A percentile compares a stretch with the other conserved stretches of the same genome.
phyloP scores from a whole-genome alignment of 2,113 vertebrate species.

The Dipodomys spectabilis region DNA sequence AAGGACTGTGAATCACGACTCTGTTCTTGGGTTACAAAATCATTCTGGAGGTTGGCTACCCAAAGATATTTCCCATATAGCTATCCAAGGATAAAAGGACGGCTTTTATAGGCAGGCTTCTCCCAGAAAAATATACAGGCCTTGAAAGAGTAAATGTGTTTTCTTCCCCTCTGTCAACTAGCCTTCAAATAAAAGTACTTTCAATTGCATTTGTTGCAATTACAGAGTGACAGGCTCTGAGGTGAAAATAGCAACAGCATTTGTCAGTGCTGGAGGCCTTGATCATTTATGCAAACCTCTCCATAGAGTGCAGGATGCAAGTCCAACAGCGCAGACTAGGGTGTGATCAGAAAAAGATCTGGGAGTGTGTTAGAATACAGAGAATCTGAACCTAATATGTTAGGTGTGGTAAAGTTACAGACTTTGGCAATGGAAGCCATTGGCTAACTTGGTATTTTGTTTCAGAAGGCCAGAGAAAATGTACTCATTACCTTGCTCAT shows the following conservation, averaged over 20 bases:
- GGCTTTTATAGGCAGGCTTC: constrained; percentile 61
- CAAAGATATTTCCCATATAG: constrained; percentile 62
- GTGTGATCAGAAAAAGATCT: constrained; percentile 22
- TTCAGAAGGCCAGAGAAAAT: constrained; percentile 32
- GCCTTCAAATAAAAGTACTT: constrained; percentile 74
- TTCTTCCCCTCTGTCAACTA: constrained; percentile 66
- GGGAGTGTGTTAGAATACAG: constrained; percentile 19
- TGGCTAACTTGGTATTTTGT: background rate
- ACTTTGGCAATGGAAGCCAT: background rate
- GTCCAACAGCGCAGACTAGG: background rate
- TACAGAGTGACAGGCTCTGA: constrained; percentile 29
- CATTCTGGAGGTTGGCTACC: constrained; percentile 20
- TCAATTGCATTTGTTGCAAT: constrained; percentile 56
- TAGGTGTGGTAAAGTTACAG: background rate
- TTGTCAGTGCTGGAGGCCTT: constrained; percentile 7
- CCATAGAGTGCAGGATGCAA: background rate
- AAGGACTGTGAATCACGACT: background rate
- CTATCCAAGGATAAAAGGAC: constrained; percentile 70
- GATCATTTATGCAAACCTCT: constrained; percentile 53
- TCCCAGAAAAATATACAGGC: constrained; percentile 58
- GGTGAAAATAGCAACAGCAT: constrained; percentile 55
- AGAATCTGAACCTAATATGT: constrained; percentile 20
- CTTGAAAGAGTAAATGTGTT: constrained; percentile 75
- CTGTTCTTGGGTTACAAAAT: constrained; percentile 43
- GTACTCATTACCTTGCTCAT: no score